These are phyloP conservation scores for Antennarius maculatus DNA, from an alignment of 2,797 vertebrate genomes.

Conservation along the genomic window DNA sequence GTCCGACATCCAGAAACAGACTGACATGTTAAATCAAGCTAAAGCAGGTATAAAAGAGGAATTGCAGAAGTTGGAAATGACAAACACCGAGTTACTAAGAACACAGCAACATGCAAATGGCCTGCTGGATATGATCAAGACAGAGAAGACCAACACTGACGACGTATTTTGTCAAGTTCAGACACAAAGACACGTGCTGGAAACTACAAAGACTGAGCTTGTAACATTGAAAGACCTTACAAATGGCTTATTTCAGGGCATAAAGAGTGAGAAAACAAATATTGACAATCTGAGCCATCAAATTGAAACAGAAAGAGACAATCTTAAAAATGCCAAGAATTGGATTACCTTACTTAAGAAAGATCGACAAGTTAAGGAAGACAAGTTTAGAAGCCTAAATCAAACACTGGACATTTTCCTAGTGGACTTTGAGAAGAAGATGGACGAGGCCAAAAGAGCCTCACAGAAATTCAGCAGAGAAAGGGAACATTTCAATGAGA, in stretches of 20 bases:
- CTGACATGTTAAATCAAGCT: too few species aligned
- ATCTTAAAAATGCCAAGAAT: not conserved
- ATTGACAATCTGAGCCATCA: too few species aligned
- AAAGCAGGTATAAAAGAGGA: slow-evolving; percentile 7
- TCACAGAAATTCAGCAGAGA: not conserved
- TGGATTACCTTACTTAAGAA: not conserved
- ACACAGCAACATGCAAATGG: not conserved
- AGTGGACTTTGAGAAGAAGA: not conserved
- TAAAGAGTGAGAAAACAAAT: too few species aligned
- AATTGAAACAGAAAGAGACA: not conserved
- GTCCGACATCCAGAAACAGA: too few species aligned
- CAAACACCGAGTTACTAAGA: not conserved
- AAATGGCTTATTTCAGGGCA: too few species aligned
- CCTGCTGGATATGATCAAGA: not conserved
- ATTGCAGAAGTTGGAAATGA: slow-evolving; percentile 1
- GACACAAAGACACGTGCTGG: not conserved
- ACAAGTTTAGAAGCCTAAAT: not conserved
- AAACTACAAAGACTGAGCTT: too few species aligned
- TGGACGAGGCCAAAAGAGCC: not conserved
- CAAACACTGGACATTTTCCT: not conserved
- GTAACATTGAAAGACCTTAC: too few species aligned
- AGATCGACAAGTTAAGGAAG: slow-evolving; percentile 4
- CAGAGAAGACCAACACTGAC: slow-evolving; percentile 11
- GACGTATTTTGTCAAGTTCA: not conserved
- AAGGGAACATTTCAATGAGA: not conserved